phyloP scores from a whole-genome alignment of 2,888 invertebrate genomes.

The Pachydiplax longipennis region DNA sequence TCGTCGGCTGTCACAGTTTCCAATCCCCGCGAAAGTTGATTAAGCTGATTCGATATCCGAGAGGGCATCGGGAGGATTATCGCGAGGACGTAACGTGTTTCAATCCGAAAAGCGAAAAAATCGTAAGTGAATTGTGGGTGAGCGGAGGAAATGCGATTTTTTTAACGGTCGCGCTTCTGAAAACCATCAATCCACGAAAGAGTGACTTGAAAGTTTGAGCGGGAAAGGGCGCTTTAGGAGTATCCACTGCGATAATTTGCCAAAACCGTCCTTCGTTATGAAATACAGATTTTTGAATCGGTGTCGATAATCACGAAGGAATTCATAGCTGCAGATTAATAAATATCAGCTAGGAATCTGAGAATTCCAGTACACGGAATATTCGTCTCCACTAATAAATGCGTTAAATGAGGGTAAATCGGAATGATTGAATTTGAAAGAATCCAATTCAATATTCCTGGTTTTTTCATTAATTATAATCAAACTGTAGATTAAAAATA shows the following conservation, averaged over 20 bases:
- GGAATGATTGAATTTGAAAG: too few relatives aligned
- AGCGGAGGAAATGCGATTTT: not conserved
- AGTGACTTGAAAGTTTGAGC: not conserved
- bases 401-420: too few relatives aligned
- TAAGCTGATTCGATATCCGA: conserved; percentile 36
- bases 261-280: too few relatives aligned
- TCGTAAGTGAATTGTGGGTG: not conserved
- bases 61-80: not conserved
- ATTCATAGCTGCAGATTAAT: too few relatives aligned
- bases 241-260: not conserved
- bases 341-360: too few relatives aligned
- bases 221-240: not conserved
- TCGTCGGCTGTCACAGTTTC: conserved; percentile 37
- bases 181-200: not conserved
- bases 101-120: not conserved
- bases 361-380: too few relatives aligned
- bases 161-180: not conserved
- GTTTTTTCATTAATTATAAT: too few relatives aligned
- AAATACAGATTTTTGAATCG: too few relatives aligned
- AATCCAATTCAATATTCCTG: too few relatives aligned
- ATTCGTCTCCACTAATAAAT: too few relatives aligned
- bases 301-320: too few relatives aligned
- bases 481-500: too few relatives aligned
- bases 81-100: not conserved
- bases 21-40: conserved; percentile 43